These are phyloP conservation scores for Rhynchotus rufescens DNA, from an alignment of 2,797 vertebrate species.

Conservation along the genomic window DNA sequence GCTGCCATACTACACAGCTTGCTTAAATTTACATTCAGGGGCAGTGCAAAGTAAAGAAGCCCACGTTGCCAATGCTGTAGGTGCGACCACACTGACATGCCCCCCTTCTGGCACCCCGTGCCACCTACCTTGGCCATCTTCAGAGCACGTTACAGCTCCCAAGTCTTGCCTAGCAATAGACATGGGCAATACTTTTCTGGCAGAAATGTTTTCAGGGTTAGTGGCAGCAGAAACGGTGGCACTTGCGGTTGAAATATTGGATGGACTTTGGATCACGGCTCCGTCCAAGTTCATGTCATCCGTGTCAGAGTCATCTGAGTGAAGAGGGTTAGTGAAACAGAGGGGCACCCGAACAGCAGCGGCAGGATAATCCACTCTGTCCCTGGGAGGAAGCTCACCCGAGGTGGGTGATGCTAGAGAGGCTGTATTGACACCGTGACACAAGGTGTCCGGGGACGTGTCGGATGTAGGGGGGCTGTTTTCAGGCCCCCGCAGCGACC, in stretches of 20 bases:
- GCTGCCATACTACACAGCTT: not conserved
- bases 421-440: constrained; percentile 76
- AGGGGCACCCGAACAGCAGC: constrained; percentile 84
- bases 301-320: constrained; percentile 92
- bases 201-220: constrained; percentile 77
- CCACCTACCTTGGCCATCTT: constrained; percentile 88
- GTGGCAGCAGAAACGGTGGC: constrained; percentile 84
- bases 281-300: constrained; percentile 81
- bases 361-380: constrained; percentile 20
- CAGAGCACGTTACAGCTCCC: constrained; percentile 58
- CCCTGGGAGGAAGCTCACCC: constrained; percentile 36
- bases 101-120: not conserved
- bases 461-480: constrained; percentile 5
- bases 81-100: not conserved
- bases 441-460: constrained; percentile 52
- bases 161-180: constrained; percentile 89
- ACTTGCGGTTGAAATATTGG: constrained; percentile 87
- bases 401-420: constrained; percentile 74
- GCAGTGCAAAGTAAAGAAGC: not conserved
- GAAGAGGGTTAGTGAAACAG: constrained; percentile 96
- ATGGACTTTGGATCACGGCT: constrained; percentile 68
- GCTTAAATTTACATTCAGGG: not conserved
- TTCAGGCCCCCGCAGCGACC: constrained; percentile 77
- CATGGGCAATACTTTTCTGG: constrained; percentile 90
- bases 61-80: not conserved